Percentiles rank a stretch among this genome's conserved stretches.
phyloP scores from a whole-genome alignment of 2,888 invertebrate genomes.

The Epistrophe grossulariae region DNA sequence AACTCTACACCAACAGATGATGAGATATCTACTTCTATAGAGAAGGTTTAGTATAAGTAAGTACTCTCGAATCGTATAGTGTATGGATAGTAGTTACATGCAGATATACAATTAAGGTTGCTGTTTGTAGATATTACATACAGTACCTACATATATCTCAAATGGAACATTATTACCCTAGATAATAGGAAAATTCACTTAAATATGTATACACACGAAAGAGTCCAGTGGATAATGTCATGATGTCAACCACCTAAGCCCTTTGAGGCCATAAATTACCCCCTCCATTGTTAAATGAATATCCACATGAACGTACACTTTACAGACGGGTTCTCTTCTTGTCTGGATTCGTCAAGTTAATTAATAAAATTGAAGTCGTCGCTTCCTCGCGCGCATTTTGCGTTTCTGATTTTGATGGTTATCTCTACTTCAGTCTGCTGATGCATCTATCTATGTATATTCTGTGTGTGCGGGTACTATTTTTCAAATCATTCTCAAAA shows the following conservation, averaged over 20 bases:
- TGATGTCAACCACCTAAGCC: constrained; percentile 38
- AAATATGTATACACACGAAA: constrained; percentile 8
- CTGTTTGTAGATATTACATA: not conserved
- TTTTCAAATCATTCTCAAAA: constrained; percentile 57
- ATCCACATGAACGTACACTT: not conserved
- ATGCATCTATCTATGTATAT: constrained; percentile 8
- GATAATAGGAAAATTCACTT: constrained; percentile 53
- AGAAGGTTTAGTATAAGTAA: not conserved
- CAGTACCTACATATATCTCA: not conserved
- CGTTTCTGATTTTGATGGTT: constrained; percentile 19
- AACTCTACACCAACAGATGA: not conserved
- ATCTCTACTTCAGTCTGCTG: not conserved
- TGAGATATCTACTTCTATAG: constrained; percentile 3
- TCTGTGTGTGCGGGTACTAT: constrained; percentile 19
- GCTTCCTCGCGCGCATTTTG: constrained; percentile 45
- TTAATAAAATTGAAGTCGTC: constrained; percentile 70
- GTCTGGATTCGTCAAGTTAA: constrained; percentile 59
- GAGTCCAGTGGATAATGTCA: constrained; percentile 15
- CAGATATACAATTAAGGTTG: constrained; percentile 39
- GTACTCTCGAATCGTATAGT: not conserved
- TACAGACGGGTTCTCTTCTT: not conserved
- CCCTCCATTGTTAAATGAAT: not conserved
- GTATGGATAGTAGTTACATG: constrained; percentile 13
- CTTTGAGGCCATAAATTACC: constrained; percentile 18
- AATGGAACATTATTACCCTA: constrained; percentile 42